Base-by-base conservation (phyloP, 64 coral and sea anemone species). In the Trachythela sp. region DNA sequence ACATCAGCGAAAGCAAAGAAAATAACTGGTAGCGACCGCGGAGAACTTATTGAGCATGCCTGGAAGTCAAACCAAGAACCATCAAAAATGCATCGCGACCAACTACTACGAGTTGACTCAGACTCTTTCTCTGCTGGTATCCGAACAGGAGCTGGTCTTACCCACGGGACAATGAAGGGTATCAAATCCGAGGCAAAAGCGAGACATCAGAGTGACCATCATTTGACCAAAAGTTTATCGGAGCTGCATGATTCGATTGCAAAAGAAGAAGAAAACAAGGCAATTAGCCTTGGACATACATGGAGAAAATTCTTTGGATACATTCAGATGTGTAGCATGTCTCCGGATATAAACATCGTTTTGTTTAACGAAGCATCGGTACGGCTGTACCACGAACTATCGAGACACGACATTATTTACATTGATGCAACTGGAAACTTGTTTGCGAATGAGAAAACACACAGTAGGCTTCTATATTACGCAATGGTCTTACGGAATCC, bases 361-460 rank as follows among this genome's bases (percentile, higher is more conserved):
- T 75, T 90, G 48, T 90, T 54, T 29, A 85, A 80, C 10, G 89
- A 90, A 42, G 89, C 58, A 10, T 91, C 89, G 8, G 24, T 91
- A 39, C 15, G 84, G 56, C 51, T 86, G 48, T 86, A 72, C 48
- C 83, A 42, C 33, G 89, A 91, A 48, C 71, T 86, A 34, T 37
- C 56, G 26, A 30, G 29, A 27, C 20, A 36, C 60, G 89, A 91
- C 60, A 86, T 91, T 20, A 70, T 72, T 30, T 91, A 91, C 14
- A 49, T 91, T 13, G 89, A 91, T 36, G 89, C 89, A 40, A 90
- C 83, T 15, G 83, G 83, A 70, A 85, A 71, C 24, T 34, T 90
- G 9, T 90, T 90, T 26, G 5, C 22, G 3, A 40, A 60, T 70
- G 39, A 83, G 2, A 91, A 33, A 75, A 20, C 32, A 8, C 59